Conservation (phyloP, 2,888 invertebrate species). For the Icerya purchasi region DNA sequence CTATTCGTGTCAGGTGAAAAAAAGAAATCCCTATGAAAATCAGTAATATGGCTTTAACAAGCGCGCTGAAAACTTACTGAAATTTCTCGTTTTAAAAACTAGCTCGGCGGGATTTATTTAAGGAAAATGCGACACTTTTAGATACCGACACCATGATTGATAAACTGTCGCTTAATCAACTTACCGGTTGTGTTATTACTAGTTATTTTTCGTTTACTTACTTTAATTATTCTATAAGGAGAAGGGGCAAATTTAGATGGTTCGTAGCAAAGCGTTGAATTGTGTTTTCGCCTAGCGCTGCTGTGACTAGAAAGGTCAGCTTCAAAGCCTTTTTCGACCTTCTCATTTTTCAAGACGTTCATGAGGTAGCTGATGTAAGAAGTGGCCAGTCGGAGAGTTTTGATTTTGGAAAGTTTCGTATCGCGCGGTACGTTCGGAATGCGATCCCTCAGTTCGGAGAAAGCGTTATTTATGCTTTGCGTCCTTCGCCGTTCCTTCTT, state of each 20-base stretch:
- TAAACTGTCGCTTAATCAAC: too few species aligned
- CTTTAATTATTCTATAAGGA: too few species aligned
- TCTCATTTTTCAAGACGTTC: constrained; percentile 69
- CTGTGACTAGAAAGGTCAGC: constrained; percentile 35
- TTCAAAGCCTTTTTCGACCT: constrained; percentile 44
- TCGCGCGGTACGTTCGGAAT: constrained; percentile 93
- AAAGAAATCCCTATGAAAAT: too few species aligned
- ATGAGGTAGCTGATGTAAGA: constrained; percentile 82
- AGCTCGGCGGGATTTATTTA: too few species aligned
- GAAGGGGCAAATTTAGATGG: background rate
- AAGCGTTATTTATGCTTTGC: constrained; percentile 85
- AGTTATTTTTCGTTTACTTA: too few species aligned
- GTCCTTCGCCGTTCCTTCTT: constrained; percentile 83
- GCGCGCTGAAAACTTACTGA: too few species aligned
- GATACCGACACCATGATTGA: too few species aligned
- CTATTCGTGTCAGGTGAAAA: too few species aligned
- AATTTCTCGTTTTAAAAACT: too few species aligned
- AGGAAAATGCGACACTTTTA: too few species aligned
- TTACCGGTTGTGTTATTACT: too few species aligned
- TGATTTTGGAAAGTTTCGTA: constrained; percentile 72
- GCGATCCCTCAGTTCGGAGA: constrained; percentile 73
- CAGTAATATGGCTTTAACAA: too few species aligned
- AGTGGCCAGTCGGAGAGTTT: constrained; percentile 78
- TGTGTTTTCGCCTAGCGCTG: background rate
- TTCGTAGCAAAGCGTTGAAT: background rate